Conservation (phyloP, 2,797 vertebrate genomes). For the Microctenopoma stevenorrisi region DNA sequence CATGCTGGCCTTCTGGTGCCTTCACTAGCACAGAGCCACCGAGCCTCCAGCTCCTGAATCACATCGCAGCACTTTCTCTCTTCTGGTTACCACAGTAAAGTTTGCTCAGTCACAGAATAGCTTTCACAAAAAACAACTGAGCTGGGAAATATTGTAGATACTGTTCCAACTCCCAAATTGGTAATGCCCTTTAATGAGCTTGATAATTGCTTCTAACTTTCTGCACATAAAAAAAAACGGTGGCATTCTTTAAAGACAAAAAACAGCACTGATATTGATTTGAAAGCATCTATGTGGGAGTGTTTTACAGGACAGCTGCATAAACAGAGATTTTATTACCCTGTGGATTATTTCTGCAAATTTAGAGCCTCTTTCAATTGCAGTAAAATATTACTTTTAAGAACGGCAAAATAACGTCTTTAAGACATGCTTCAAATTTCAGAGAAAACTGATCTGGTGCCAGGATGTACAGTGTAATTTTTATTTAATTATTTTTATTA, state of each 20-base stretch:
- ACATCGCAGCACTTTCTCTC: slow-evolving; percentile 21
- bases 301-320: slow-evolving; percentile 51
- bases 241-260: slow-evolving; percentile 1
- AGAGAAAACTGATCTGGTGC: slow-evolving; percentile 15
- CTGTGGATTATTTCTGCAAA: slow-evolving; percentile 29
- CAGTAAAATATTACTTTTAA: slow-evolving; percentile 31
- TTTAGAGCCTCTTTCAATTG: slow-evolving; percentile 29
- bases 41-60: slow-evolving; percentile 18
- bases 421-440: slow-evolving; percentile 4
- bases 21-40: slow-evolving; percentile 6
- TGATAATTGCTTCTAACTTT: slow-evolving; percentile 2
- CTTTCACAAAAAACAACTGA: slow-evolving; percentile 11
- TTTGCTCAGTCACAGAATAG: slow-evolving; percentile 11
- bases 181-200: slow-evolving; percentile 9
- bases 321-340: slow-evolving; percentile 60
- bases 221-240: neutral
- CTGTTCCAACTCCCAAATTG: slow-evolving; percentile 13
- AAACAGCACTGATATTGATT: slow-evolving; percentile 17
- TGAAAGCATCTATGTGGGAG: slow-evolving; percentile 33
- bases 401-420: slow-evolving; percentile 19
- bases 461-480: neutral
- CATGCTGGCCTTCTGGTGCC: slow-evolving; percentile 14
- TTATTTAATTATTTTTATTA: neutral
- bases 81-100: slow-evolving; percentile 4
- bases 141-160: slow-evolving; percentile 6